Evolutionary conservation across 2,888 invertebrate species (phyloP).

Genomic region (Chrysolina americana): DNA sequence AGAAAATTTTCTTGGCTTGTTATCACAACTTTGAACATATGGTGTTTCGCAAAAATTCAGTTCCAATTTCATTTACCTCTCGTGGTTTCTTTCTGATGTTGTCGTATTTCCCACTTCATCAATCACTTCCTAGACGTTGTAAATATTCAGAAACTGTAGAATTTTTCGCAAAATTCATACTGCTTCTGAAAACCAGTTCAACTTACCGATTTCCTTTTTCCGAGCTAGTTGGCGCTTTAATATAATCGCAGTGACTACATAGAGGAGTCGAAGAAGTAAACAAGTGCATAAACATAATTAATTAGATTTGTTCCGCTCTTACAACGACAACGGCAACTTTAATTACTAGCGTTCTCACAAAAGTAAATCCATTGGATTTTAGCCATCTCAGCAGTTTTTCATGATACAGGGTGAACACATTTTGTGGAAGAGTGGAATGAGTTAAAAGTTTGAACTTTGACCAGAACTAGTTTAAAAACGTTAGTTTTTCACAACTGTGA

Average conservation of each 20-base stretch:
- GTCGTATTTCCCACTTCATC: background rate
- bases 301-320: conserved; percentile 52
- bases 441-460: too few species aligned
- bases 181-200: conserved; percentile 23
- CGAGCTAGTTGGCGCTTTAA: background rate
- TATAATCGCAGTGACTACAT: background rate
- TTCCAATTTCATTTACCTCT: too few species aligned
- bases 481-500: too few species aligned
- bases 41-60: too few species aligned
- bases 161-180: background rate
- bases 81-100: too few species aligned
- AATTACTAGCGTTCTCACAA: conserved; percentile 51
- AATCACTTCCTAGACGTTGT: background rate
- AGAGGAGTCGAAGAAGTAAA: conserved; percentile 18
- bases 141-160: conserved; percentile 16
- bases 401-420: background rate
- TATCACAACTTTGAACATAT: too few species aligned
- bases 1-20: too few species aligned
- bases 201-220: background rate
- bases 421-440: too few species aligned
- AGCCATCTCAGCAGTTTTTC: conserved; percentile 15
- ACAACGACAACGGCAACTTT: conserved; percentile 47
- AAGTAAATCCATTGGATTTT: conserved; percentile 38
- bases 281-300: conserved; percentile 51
- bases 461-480: too few species aligned